Evolutionary conservation across 2,797 vertebrate species (phyloP).

Genomic region (Crocodylus rhombifer): DNA sequence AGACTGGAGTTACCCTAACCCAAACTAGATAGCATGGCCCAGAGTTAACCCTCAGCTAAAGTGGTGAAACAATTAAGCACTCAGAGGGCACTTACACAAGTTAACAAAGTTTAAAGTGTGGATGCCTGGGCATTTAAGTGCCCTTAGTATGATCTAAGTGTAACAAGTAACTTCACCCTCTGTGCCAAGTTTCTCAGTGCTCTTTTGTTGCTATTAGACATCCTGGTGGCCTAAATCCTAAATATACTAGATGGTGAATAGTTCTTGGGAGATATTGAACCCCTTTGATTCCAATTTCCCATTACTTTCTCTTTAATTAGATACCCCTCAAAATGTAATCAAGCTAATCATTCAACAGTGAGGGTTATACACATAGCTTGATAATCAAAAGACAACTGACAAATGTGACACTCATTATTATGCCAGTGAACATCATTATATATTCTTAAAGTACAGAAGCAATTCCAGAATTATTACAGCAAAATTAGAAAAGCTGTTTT

Average conservation of each 20-base stretch:
- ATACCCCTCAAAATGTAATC: background rate
- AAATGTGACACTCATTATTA: conserved; percentile 53
- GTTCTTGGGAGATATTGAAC: background rate
- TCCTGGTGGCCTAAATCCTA: background rate
- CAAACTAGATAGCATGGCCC: too few species aligned
- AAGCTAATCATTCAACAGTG: conserved; percentile 18
- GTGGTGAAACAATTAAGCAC: too few species aligned
- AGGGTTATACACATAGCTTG: conserved; percentile 50
- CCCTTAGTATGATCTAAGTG: too few species aligned
- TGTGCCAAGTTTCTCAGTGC: background rate
- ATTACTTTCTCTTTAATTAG: too few species aligned
- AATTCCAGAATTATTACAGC: background rate
- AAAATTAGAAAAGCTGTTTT: conserved; percentile 9
- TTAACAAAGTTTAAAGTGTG: too few species aligned
- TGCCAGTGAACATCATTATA: conserved; percentile 54
- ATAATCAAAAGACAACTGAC: conserved; percentile 54
- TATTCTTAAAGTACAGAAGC: conserved; percentile 58
- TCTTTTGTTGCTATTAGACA: background rate
- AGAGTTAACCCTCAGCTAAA: too few species aligned
- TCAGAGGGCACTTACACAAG: too few species aligned
- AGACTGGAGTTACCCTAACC: too few species aligned
- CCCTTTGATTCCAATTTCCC: background rate
- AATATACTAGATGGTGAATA: background rate
- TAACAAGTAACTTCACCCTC: too few species aligned
- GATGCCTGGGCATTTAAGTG: too few species aligned